Evolutionary conservation across 1,140 invertebrate species (phyloP), one percentile per base, ranked within the genome.

Genomic region (Lerema accius): DNA sequence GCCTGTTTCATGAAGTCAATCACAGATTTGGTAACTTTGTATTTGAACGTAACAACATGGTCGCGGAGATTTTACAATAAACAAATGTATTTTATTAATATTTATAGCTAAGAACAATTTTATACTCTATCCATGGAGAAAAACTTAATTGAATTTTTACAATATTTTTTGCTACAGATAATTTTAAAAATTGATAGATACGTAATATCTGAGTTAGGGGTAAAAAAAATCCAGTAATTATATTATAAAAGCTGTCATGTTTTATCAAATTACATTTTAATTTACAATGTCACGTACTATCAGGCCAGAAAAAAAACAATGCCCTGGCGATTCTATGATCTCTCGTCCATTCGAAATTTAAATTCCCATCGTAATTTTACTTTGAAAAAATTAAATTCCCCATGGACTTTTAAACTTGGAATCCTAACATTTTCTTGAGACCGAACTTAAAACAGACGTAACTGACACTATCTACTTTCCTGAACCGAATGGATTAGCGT

Each of bases 401-500:
- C n/a, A n/a, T n/a, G n/a, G n/a, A n/a, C n/a, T n/a, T n/a, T n/a
- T n/a, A n/a, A n/a, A n/a, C n/a, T n/a, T n/a, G n/a, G n/a, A n/a
- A n/a, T n/a, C n/a, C n/a, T n/a, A n/a, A n/a, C n/a, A n/a, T n/a
- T n/a, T n/a, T n/a, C n/a, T n/a, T n/a, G n/a, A n/a, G n/a, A n/a
- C n/a, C n/a, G n/a, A n/a, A n/a, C n/a, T n/a, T n/a, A n/a, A 40
- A 55, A 26, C 19, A n/a, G 39, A 42, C 19, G 1, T n/a, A n/a
- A n/a, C n/a, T n/a, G n/a, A n/a, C n/a, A 39, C 0, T n/a, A 6
- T 58, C 66, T 84, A 89, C 67, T 88, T 86, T 55, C 76, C 78
- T 71, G 83, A 80, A 5, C 82, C 83, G 68, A 93, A 89, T 9
- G 92, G 92, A 68, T 91, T 93, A 3, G 92, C 92, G 74, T 93